Conservation (phyloP, 2,888 invertebrate genomes). For the Hybos culiciformis region DNA sequence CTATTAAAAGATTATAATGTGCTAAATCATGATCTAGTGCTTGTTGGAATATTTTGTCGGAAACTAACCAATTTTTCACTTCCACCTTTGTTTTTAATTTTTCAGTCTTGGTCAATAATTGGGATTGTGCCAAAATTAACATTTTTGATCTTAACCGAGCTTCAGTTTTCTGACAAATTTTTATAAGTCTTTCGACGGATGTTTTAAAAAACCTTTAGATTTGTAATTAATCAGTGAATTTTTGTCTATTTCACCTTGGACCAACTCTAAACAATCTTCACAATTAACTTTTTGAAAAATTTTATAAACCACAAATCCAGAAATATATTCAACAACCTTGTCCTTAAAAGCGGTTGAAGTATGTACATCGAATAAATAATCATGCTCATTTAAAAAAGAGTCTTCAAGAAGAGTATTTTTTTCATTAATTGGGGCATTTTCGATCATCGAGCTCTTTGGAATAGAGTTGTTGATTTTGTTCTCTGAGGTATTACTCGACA, state of each 20-base stretch:
- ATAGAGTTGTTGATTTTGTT: background rate
- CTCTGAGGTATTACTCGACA: background rate
- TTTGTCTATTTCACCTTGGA: background rate
- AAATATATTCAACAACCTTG: background rate
- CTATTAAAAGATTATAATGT: background rate
- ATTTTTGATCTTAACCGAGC: too few relatives aligned
- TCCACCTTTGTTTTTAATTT: too few relatives aligned
- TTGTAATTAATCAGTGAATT: background rate
- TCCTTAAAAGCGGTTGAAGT: background rate
- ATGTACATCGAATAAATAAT: background rate
- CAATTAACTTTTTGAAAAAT: background rate
- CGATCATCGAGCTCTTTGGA: too few relatives aligned
- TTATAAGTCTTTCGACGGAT: background rate
- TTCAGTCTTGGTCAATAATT: too few relatives aligned
- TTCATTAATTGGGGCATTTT: background rate
- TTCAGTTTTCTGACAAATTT: background rate
- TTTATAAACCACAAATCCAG: constrained; percentile 1
- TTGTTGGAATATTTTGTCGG: too few relatives aligned
- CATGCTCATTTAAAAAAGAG: background rate
- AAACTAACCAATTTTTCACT: too few relatives aligned
- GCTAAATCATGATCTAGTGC: too few relatives aligned
- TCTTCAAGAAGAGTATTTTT: background rate
- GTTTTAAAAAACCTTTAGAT: background rate
- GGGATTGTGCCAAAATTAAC: background rate
- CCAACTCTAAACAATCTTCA: background rate